Percentiles rank a stretch among this genome's conserved stretches.
These are phyloP conservation scores for Meandrina meandrites DNA, from an alignment of 92 coral and sea anemone species.

Conservation along the genomic window DNA sequence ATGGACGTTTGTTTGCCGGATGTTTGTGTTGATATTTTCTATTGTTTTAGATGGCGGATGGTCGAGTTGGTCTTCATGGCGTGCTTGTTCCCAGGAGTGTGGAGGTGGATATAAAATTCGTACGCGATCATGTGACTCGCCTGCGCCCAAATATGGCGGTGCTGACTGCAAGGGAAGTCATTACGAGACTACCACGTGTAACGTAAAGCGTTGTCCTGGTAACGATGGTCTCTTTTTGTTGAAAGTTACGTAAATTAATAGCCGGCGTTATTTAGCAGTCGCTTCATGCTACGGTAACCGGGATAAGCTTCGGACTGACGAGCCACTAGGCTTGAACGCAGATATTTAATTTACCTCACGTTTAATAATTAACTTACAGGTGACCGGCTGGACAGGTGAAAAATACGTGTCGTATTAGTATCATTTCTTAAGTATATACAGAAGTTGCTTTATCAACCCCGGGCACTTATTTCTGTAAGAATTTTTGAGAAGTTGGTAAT, in stretches of 20 bases:
- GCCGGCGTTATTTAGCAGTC: not conserved
- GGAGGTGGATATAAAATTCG: slow-evolving; percentile 64
- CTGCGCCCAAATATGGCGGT: slow-evolving; percentile 65
- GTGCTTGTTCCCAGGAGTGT: slow-evolving; percentile 51
- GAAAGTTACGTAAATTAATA: not conserved
- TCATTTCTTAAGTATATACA: too few species aligned
- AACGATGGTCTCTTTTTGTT: not conserved
- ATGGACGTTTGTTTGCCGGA: not conserved
- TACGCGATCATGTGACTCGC: slow-evolving; percentile 53
- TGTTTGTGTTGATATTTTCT: not conserved
- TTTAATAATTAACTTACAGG: too few species aligned
- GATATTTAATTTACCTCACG: not conserved
- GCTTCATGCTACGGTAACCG: too few species aligned
- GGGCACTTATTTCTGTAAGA: too few species aligned
- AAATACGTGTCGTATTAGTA: too few species aligned
- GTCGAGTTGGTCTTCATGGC: slow-evolving; percentile 65
- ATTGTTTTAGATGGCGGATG: slow-evolving; percentile 56
- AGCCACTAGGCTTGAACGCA: too few species aligned
- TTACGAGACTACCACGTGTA: slow-evolving; percentile 44
- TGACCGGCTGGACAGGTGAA: too few species aligned
- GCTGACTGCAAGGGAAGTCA: slow-evolving; percentile 48
- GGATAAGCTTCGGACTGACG: too few species aligned
- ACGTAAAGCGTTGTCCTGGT: slow-evolving; percentile 58
- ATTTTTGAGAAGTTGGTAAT: too few species aligned
- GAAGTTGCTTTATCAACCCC: too few species aligned